Evolutionary conservation across 1,140 invertebrate genomes (phyloP), one percentile per base, ranked within the genome.

Genomic region (Harpegnathos saltator): DNA sequence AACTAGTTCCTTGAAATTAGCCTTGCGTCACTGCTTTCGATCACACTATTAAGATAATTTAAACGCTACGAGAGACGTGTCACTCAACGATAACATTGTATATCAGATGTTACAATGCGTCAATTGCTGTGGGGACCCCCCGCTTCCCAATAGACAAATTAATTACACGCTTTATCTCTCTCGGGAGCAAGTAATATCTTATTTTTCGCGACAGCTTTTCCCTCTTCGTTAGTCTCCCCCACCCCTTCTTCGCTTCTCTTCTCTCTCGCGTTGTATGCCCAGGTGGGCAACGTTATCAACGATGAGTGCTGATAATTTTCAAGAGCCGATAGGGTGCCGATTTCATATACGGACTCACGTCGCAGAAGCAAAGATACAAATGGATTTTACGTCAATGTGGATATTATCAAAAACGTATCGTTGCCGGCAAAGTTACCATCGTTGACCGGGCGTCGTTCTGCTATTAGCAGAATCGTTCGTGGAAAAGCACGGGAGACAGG

Each of bases 141-240:
- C 33, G 48, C 56, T 58, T 58, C 1, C 63, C 3, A 11, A 22
- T 5, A 38, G 19, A 44, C 11, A n/a, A 59, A 14, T 69, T 48
- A 71, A 80, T 71, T 71, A 29, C 29, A 4, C 7, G 3, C 22
- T 22, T 80, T 80, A 80, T 80, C 65, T 44, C 38, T 44, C 38
- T 4, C 3, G 14, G 9, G 4, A 48, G 1, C 29, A 59, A 29
- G 3, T 44, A 78, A 78, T 15, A 5, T 58, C 63, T 68, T 44
- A 3, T 38, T 80, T 68, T 68, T 48, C n/a, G 14, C 26, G 12
- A 22, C 7, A 48, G 26, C 68, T 33, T 17, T 14, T 22, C n/a
- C 3, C 4, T 1, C 38, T 44, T 9, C 9, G 9, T 33, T 7
- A 33, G 1, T 44, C 38, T 44, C 38, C 11, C 38, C 38, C 33